Percentiles rank a stretch among this genome's conserved stretches.
Evolutionary conservation across 2,797 vertebrate species (phyloP).

Genomic region (Petrocephalus schoutedeni): DNA sequence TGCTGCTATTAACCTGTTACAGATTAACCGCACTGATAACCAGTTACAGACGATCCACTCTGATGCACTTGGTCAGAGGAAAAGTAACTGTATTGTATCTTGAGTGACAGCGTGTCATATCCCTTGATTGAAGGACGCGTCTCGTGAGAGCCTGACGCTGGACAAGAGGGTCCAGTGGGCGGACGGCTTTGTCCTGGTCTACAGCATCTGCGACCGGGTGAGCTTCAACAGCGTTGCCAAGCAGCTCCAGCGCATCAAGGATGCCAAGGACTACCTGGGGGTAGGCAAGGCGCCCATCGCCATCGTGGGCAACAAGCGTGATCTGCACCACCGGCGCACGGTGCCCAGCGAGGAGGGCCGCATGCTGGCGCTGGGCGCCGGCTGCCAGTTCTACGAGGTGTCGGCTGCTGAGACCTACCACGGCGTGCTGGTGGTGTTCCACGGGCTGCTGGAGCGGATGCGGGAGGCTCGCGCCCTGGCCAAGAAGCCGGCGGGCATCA

Average conservation of each 20-base stretch:
- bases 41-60: neutral
- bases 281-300: slow-evolving; percentile 65
- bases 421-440: slow-evolving; percentile 66
- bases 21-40: neutral
- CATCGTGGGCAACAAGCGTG: slow-evolving; percentile 70
- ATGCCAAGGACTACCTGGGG: slow-evolving; percentile 55
- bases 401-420: slow-evolving; percentile 70
- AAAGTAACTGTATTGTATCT: neutral
- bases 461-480: slow-evolving; percentile 54
- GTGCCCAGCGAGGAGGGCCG: slow-evolving; percentile 70
- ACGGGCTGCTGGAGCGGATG: slow-evolving; percentile 59
- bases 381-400: slow-evolving; percentile 71
- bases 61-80: neutral
- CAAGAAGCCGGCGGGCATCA: slow-evolving; percentile 62
- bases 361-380: slow-evolving; percentile 61
- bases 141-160: slow-evolving; percentile 2
- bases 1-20: neutral
- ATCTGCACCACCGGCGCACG: slow-evolving; percentile 59
- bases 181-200: slow-evolving; percentile 67
- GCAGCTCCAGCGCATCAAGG: slow-evolving; percentile 64
- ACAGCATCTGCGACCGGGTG: slow-evolving; percentile 69
- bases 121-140: slow-evolving; percentile 28
- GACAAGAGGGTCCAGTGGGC: slow-evolving; percentile 71
- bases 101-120: neutral
- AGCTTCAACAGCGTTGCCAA: slow-evolving; percentile 63